Conservation (phyloP, 2,797 vertebrate genomes). For the Margarornis squamiger region DNA sequence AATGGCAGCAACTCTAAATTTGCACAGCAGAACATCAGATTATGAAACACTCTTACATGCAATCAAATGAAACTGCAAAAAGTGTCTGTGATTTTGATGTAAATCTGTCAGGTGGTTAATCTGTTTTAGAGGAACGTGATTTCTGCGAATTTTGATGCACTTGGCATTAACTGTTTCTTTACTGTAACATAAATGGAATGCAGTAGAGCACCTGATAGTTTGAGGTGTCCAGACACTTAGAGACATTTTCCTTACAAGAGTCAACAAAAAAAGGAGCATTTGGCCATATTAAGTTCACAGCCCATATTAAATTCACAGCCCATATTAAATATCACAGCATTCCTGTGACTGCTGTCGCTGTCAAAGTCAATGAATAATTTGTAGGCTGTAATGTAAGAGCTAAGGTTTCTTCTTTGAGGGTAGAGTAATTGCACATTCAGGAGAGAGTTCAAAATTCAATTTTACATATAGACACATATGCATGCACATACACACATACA, state of each 20-base stretch:
- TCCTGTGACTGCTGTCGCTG: background rate
- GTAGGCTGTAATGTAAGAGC: background rate
- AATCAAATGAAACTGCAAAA: background rate
- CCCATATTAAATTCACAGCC: background rate
- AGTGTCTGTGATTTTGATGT: conserved; percentile 14
- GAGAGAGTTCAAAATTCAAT: background rate
- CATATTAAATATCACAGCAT: background rate
- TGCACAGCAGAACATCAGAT: background rate
- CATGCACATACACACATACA: no score
- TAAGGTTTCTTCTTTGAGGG: background rate
- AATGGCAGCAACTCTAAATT: background rate
- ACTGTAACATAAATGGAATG: background rate
- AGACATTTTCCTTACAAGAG: background rate
- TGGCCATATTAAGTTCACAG: background rate
- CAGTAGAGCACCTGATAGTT: background rate
- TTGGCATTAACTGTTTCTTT: background rate
- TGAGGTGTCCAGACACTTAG: background rate
- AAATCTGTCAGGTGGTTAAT: conserved; percentile 11
- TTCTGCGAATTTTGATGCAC: background rate
- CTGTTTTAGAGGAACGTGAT: background rate
- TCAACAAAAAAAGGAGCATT: background rate
- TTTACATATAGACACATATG: background rate
- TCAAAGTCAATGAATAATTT: background rate
- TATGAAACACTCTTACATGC: background rate
- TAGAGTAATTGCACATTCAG: background rate